A percentile compares a stretch with the other conserved stretches of the same genome.
phyloP scores from a whole-genome alignment of 2,113 vertebrate species.

The Eptesicus fuscus region DNA sequence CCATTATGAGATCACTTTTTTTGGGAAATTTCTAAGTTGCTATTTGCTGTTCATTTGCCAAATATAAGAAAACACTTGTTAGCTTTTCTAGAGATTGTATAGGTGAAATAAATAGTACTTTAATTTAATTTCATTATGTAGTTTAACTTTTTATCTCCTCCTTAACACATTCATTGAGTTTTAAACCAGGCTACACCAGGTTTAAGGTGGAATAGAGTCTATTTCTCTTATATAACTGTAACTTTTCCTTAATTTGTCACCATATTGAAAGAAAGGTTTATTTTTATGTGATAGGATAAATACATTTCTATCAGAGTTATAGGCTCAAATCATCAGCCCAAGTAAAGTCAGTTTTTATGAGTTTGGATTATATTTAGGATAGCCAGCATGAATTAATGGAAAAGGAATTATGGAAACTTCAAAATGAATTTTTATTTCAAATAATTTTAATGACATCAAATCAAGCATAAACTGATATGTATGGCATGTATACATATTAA shows the following conservation, averaged over 20 bases:
- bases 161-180: neutral
- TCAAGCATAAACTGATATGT: neutral
- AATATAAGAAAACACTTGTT: constrained; percentile 18
- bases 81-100: constrained; percentile 26
- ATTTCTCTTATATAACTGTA: constrained; percentile 17
- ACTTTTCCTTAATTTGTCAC: constrained; percentile 1
- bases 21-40: neutral
- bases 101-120: neutral
- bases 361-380: constrained; percentile 43
- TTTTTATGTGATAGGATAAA: constrained; percentile 32
- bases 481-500: neutral
- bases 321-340: neutral
- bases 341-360: neutral
- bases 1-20: constrained; percentile 41
- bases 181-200: neutral
- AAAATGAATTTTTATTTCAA: constrained; percentile 34
- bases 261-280: constrained; percentile 15
- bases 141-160: constrained; percentile 9
- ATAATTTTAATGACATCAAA: constrained; percentile 30
- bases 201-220: neutral
- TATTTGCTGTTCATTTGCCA: constrained; percentile 4
- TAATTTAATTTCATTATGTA: constrained; percentile 47
- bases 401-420: constrained; percentile 20
- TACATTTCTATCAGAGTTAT: neutral
- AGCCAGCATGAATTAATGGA: neutral